A percentile compares a stretch with the other conserved stretches of the same genome.
Evolutionary conservation across 2,113 vertebrate genomes (phyloP).

Genomic region (Nestor notabilis): DNA sequence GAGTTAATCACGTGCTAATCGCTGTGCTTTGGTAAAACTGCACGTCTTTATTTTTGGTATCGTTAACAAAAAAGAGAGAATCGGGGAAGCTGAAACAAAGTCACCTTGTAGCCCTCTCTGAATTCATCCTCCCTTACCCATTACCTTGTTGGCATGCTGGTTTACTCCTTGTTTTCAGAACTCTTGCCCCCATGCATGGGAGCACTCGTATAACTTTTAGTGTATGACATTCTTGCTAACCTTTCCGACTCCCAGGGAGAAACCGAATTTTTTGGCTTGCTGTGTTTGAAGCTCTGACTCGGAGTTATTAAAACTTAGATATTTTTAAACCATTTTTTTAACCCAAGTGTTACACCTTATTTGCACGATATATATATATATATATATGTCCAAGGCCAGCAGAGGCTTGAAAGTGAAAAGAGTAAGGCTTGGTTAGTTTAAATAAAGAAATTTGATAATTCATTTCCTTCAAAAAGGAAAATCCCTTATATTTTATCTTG

Average conservation of each 20-base stretch:
- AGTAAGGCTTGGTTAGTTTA: neutral
- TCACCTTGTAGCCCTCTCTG: neutral
- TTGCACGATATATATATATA: neutral
- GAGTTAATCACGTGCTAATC: neutral
- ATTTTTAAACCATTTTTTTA: neutral
- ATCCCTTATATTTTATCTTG: neutral
- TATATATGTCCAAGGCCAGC: neutral
- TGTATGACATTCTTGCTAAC: neutral
- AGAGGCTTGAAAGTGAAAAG: neutral
- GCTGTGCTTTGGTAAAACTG: neutral
- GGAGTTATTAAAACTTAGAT: neutral
- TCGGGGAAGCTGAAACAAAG: neutral
- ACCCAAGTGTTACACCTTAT: neutral
- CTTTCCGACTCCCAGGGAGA: neutral
- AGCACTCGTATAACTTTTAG: neutral
- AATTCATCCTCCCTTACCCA: neutral
- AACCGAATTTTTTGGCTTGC: neutral
- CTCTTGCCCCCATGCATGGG: neutral
- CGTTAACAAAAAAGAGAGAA: neutral
- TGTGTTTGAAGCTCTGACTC: neutral
- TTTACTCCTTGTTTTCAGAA: neutral
- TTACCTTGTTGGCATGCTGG: neutral
- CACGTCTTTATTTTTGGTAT: neutral
- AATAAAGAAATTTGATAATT: neutral
- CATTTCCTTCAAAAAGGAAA: neutral